Conservation (phyloP, 92 coral and sea anemone genomes). For the Epizoanthus illoricatus region DNA sequence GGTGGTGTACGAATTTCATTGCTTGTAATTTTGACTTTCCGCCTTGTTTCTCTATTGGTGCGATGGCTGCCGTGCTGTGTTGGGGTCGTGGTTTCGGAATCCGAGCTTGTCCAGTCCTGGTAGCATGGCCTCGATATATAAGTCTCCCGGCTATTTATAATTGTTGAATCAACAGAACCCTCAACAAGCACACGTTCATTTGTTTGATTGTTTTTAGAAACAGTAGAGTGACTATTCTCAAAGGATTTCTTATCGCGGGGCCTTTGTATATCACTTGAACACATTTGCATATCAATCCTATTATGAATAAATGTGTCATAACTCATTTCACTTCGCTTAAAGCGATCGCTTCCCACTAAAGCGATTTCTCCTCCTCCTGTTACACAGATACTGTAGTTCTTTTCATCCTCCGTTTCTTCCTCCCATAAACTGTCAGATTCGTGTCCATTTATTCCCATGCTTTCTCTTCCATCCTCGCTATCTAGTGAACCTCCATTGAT, state of each 20-base stretch:
- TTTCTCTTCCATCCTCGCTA: slow-evolving; percentile 4
- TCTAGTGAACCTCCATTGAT: slow-evolving; percentile 8
- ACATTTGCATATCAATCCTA: slow-evolving; percentile 56
- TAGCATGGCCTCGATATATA: not conserved
- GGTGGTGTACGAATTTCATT: slow-evolving; percentile 1
- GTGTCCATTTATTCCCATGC: not conserved
- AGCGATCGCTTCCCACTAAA: slow-evolving; percentile 43
- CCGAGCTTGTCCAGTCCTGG: slow-evolving; percentile 32
- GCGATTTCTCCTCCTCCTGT: slow-evolving; percentile 38
- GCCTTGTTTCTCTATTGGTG: slow-evolving; percentile 4
- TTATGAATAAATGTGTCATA: slow-evolving; percentile 9
- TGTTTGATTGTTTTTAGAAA: not conserved
- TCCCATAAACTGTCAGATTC: not conserved
- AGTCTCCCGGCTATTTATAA: not conserved
- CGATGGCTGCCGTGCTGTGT: not conserved
- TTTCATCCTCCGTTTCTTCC: slow-evolving; percentile 24
- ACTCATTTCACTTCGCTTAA: slow-evolving; percentile 36
- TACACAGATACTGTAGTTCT: slow-evolving; percentile 26
- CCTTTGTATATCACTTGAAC: slow-evolving; percentile 27
- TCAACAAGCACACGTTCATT: not conserved
- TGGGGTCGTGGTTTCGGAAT: slow-evolving; percentile 12
- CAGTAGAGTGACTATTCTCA: not conserved
- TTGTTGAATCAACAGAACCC: not conserved
- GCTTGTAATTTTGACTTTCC: slow-evolving; percentile 11
- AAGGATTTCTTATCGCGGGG: slow-evolving; percentile 21